Conservation (phyloP, 2,113 vertebrate species). For the Rousettus leschenaultii region DNA sequence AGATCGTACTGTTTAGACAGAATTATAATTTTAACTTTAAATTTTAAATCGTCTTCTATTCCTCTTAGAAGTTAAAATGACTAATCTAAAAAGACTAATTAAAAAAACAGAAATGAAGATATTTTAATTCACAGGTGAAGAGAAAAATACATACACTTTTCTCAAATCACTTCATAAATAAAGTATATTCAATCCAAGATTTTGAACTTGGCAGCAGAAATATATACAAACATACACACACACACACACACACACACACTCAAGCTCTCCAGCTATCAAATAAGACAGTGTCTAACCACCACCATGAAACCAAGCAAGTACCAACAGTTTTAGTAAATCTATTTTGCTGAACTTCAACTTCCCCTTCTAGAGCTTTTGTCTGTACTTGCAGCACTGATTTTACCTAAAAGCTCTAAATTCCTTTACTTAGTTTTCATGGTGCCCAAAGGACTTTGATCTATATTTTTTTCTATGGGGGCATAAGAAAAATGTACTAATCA, state of each 20-base stretch:
- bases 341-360: not conserved
- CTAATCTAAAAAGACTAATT: not conserved
- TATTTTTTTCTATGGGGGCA: not conserved
- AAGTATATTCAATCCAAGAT: not conserved
- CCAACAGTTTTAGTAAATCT: not conserved
- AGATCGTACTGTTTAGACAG: not conserved
- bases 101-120: not conserved
- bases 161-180: conserved; percentile 14
- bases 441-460: not conserved
- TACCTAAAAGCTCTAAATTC: not conserved
- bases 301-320: not conserved
- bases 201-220: not conserved
- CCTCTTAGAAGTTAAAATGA: conserved; percentile 21
- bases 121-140: not conserved
- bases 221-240: not conserved
- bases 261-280: not conserved
- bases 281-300: not conserved
- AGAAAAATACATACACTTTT: not conserved
- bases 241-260: not conserved
- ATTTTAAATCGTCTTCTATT: conserved; percentile 37
- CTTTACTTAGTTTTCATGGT: not conserved
- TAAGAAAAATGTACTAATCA: not conserved
- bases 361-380: not conserved
- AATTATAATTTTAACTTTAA: conserved; percentile 37
- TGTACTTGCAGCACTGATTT: not conserved